Base-by-base conservation (phyloP, 37 sponge, comb jelly and placozoan species). In the Theonella swinhoei region DNA sequence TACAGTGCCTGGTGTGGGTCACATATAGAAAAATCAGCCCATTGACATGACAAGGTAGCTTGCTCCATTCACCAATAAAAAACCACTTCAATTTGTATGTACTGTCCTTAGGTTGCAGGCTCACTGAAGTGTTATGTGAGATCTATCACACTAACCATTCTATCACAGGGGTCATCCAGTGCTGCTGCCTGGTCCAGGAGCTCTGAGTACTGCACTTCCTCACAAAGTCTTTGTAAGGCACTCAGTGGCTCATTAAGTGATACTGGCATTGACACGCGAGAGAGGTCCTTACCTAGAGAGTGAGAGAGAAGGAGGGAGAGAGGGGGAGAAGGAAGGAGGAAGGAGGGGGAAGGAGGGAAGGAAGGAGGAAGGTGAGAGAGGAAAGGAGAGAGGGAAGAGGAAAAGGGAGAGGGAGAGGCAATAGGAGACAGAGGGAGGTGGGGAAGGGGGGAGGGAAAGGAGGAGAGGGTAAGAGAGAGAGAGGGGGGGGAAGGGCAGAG, bases 201-300 rank as follows among this genome's bases (percentile, higher is more conserved):
- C 8, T 91, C 74, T 36, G 78, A 71, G 68, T 94, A 94, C 65
- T 94, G 81, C 20, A 94, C 60, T 76, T 94, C 95, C 78, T 94
- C 95, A 82, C 93, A 91, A 39, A 91, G 75, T 30, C 95, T 63
- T 83, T 89, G 89, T 8, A 94, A 80, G 37, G 95, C 95, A 81
- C 95, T 91, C 25, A 94, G 87, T 1, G 95, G 95, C 37, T 94
- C 95, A 63, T 94, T 94, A 62, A 94, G 72, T 4, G 88, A 70
- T 59, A 94, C 93, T 47, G 95, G 95, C 95, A 94, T 94, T 11
- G 95, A 94, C 22, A 94, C 76, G 38, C 78, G 79, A 31, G 95
- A 94, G 39, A 94, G 70, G 63, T 94, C 95, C 60, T 91, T 94
- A n/a, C 93, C 93, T 91, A 75, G 8, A 65, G 59, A n/a, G n/a